Evolutionary conservation across 1,140 invertebrate genomes (phyloP).

Genomic region (Telenomus remus): DNA sequence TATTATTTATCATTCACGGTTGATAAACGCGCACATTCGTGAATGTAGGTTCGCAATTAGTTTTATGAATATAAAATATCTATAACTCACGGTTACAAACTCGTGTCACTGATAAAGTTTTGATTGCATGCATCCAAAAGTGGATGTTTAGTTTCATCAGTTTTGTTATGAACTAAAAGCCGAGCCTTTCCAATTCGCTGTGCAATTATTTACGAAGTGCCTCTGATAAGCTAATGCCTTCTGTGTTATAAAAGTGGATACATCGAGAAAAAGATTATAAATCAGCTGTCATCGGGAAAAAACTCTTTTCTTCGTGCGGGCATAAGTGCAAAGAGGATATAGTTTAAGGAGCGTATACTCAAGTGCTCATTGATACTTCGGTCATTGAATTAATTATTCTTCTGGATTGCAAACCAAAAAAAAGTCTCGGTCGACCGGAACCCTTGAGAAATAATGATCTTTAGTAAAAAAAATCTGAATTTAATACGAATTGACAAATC

Average conservation of each 20-base stretch:
- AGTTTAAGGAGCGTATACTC: slow-evolving; percentile 19
- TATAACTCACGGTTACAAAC: slow-evolving; percentile 1
- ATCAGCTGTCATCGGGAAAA: slow-evolving; percentile 54
- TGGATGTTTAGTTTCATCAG: slow-evolving; percentile 9
- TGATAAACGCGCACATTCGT: too few species aligned
- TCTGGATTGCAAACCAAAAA: too few species aligned
- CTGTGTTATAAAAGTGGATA: slow-evolving; percentile 37
- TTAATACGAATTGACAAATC: not conserved
- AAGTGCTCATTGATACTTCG: slow-evolving; percentile 37
- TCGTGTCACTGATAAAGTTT: slow-evolving; percentile 7
- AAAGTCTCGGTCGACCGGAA: too few species aligned
- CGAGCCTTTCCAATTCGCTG: slow-evolving; percentile 51
- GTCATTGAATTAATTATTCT: slow-evolving; percentile 6
- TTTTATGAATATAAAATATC: too few species aligned
- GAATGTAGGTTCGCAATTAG: too few species aligned
- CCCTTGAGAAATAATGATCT: too few species aligned
- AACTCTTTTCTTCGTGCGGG: slow-evolving; percentile 59
- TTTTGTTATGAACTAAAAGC: slow-evolving; percentile 27
- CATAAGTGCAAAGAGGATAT: slow-evolving; percentile 39
- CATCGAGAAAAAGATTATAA: slow-evolving; percentile 53
- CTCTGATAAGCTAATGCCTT: slow-evolving; percentile 55
- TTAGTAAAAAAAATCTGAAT: too few species aligned
- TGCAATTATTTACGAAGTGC: slow-evolving; percentile 61
- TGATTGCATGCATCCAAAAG: slow-evolving; percentile 11
- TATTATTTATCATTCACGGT: too few species aligned